Evolutionary conservation across 2,797 vertebrate species (phyloP), one percentile per base, ranked within the genome.

Genomic region (Holocentrus rufus): DNA sequence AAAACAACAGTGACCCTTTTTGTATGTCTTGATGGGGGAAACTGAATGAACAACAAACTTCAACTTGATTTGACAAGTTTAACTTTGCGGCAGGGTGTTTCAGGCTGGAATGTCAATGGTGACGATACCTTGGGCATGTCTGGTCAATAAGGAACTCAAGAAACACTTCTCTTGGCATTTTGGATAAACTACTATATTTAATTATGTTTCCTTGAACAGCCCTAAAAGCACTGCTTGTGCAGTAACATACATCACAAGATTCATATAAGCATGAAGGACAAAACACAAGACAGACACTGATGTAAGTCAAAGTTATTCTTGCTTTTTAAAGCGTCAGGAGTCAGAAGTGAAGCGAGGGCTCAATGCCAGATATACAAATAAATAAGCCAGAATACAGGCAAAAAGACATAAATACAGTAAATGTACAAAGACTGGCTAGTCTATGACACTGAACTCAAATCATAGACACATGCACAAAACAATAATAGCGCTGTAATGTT

Each of bases 351-450:
- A 83, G 65, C 69, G 79, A 74, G 72, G 67, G 65, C 62, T 66
- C 22, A n/a, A 65, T 63, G 52, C 39, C 60, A 22, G 83, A 84
- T 85, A 72, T 73, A 82, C 80, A 90, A 93, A 93, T 93, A 93
- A 93, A 93, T 93, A 92, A 91, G 86, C 73, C 81, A 82, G 76
- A 80, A 74, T 50, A 72, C 46, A 85, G 77, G 53, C 42, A 76
- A 68, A 67, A 76, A 78, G 56, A 87, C 62, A 89, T 89, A 88
- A 90, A 92, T 90, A 91, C 53, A 79, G 85, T 57, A 64, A 72
- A 79, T 74, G 47, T 82, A 76, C 69, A 87, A 71, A 87, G 65
- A 77, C 49, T 36, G 78, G 64, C 80, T 85, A 87, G 61, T 69
- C 71, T 89, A 85, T 69, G 69, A 81, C 36, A 67, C 56, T 58